These are phyloP conservation scores for Aphelenchoides avenae DNA, from an alignment of 1,140 invertebrate genomes.

Conservation along the genomic window DNA sequence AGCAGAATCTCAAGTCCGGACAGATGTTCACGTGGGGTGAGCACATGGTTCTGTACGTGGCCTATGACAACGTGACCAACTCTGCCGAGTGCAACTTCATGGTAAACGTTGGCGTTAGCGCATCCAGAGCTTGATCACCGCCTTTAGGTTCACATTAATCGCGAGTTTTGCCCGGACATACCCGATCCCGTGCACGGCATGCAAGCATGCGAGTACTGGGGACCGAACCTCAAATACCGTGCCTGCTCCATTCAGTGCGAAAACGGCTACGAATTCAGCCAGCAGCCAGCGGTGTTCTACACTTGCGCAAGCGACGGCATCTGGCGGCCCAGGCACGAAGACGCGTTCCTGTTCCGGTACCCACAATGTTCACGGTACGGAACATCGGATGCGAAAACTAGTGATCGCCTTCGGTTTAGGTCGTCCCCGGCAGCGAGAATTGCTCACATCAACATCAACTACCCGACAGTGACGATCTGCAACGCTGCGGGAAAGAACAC, in stretches of 20 bases:
- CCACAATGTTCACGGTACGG: slow-evolving; percentile 57
- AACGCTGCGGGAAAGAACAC: slow-evolving; percentile 50
- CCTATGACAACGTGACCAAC: slow-evolving; percentile 75
- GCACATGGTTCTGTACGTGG: slow-evolving; percentile 87
- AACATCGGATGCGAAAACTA: too few relatives aligned
- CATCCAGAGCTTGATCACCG: slow-evolving; percentile 2
- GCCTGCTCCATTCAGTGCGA: slow-evolving; percentile 80
- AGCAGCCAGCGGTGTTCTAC: slow-evolving; percentile 85
- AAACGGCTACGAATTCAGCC: slow-evolving; percentile 77
- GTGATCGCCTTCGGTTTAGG: slow-evolving; percentile 15
- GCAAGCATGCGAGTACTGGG: slow-evolving; percentile 89
- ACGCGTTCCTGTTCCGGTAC: slow-evolving; percentile 62
- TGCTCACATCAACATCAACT: slow-evolving; percentile 41
- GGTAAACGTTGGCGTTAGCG: slow-evolving; percentile 73
- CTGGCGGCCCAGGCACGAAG: slow-evolving; percentile 77
- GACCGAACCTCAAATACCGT: slow-evolving; percentile 81
- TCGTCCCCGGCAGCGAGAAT: slow-evolving; percentile 38
- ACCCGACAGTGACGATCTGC: slow-evolving; percentile 49
- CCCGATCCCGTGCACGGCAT: slow-evolving; percentile 80
- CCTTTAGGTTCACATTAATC: slow-evolving; percentile 62
- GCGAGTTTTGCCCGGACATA: slow-evolving; percentile 81
- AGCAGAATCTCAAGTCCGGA: slow-evolving; percentile 79
- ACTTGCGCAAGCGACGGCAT: slow-evolving; percentile 92
- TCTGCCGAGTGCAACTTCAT: slow-evolving; percentile 86
- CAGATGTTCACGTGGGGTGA: slow-evolving; percentile 85